Base-by-base conservation (phyloP, 2,113 vertebrate genomes). In the Tricholaema leucomelas region DNA sequence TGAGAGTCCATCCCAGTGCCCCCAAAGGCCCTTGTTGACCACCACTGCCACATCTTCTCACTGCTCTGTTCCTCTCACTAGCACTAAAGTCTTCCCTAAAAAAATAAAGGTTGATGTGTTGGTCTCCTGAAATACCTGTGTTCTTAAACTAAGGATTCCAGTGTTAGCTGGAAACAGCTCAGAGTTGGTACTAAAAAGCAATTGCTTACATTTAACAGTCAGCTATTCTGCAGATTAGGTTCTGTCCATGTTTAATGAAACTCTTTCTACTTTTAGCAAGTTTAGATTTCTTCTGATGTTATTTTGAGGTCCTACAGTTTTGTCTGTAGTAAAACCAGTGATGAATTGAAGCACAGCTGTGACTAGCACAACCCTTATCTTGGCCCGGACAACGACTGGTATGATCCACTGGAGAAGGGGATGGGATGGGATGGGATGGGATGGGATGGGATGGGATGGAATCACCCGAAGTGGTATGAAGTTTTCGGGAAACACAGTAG, bases 401-500 rank as follows among this genome's bases (percentile, higher is more conserved):
- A 1, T 69, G 75, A 69, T 55, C 27, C 3, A 2, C 6, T 0
- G 5, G 14, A 21, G 30, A 44, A 58, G 44, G 21, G 44, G 38
- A 3, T 0, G 10, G n/a, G 76, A 7, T 1, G 0, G 23, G 30
- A n/a, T 1, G 2, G 30, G n/a, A n/a, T n/a, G n/a, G n/a, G n/a
- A 58, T 38, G 21, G 44, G 38, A 3, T 0, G 10, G n/a, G 76
- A 7, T 1, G 0, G 23, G 30, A n/a, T 1, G 2, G 30, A 20
- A 38, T 64, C 14, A 5, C 15, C 10, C 1, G 7, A 33, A 73
- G 19, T 3, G 0, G 11, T 36, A 7, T 55, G 35, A 85, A 85
- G 61, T 10, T 48, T 71, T 77, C 7, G 12, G 2, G 79, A n/a
- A 69, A 58, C 17, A 6, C 5, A 3, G 6, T 33, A 15, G 46